phyloP scores from a whole-genome alignment of 2,888 invertebrate species.

The Cartodere bifasciata region DNA sequence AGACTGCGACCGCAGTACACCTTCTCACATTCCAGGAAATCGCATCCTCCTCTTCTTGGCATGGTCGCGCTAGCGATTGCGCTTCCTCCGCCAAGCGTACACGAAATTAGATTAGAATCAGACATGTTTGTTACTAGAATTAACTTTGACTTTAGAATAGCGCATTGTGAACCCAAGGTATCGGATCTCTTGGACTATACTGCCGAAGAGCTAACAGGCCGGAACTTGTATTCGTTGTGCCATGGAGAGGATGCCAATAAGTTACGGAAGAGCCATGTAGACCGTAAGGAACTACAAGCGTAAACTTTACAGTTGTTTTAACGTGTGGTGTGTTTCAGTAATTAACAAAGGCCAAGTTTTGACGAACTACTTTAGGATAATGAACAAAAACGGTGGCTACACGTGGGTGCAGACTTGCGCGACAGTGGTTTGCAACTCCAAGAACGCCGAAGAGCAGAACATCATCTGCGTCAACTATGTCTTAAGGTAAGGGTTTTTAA shows the following conservation, averaged over 20 bases:
- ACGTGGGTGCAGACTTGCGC: slow-evolving; percentile 97
- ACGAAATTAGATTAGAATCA: slow-evolving; percentile 88
- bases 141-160: slow-evolving; percentile 91
- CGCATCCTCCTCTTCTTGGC: slow-evolving; percentile 75
- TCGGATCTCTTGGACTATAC: slow-evolving; percentile 86
- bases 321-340: slow-evolving; percentile 47
- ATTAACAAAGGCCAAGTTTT: slow-evolving; percentile 93
- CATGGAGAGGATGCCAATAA: slow-evolving; percentile 93
- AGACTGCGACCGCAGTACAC: slow-evolving; percentile 87
- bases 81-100: slow-evolving; percentile 91
- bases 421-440: slow-evolving; percentile 88
- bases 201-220: slow-evolving; percentile 86
- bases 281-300: slow-evolving; percentile 56
- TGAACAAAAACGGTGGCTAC: slow-evolving; percentile 93
- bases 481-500: slow-evolving; percentile 56
- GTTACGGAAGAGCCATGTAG: slow-evolving; percentile 86
- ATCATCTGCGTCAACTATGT: slow-evolving; percentile 97
- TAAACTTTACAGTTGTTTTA: background rate
- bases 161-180: slow-evolving; percentile 95
- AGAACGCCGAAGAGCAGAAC: slow-evolving; percentile 93
- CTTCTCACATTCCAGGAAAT: slow-evolving; percentile 80
- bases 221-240: slow-evolving; percentile 86
- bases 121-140: slow-evolving; percentile 96
- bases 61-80: slow-evolving; percentile 95
- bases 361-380: slow-evolving; percentile 89